Evolutionary conservation across 92 coral and sea anemone genomes (phyloP), one percentile per base, ranked within the genome.

Genomic region (Isaurus tuberculatus): DNA sequence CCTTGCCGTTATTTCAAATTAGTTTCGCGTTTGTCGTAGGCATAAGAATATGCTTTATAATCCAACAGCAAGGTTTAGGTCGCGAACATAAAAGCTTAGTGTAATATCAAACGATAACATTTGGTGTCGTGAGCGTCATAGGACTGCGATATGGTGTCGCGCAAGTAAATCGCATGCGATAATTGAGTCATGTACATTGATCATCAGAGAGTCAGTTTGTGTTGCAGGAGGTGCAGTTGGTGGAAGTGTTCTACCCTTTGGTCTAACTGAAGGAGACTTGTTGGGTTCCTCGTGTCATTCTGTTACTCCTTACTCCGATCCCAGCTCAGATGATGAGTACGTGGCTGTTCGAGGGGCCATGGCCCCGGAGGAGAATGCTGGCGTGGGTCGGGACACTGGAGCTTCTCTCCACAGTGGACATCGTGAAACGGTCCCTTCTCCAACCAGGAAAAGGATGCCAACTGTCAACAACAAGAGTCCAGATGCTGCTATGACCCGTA

Each of bases 371-470:
- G 70, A 77, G 51, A 77, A 61, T 33, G 82, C 70, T 77, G 82
- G 82, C 25, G 82, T 77, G 32, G 82, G 82, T 23, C 82, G 82
- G 70, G 82, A 77, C 70, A 77, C 82, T 1, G 82, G 82, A 77
- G 82, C 55, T 15, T 32, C 67, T 16, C 11, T 75, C 68, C 81
- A 19, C 20, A 33, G 69, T 26, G 29, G 82, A 17, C 82, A 58
- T 44, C 82, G 36, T 33, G 70, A 58, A 77, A 77, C 34, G 69
- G 34, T n/a, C 14, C 17, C 82, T 34, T 77, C 82, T 33, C 82
- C 82, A 34, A 16, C 51, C 32, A 58, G 82, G 22, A 77, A 77
- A 43, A 77, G 51, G 40, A 42, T 25, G 6, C 23, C 70, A n/a
- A 23, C 82, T 11, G 34, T 13, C 3, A 25, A 32, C 20, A 33